phyloP scores from a whole-genome alignment of 2,113 vertebrate genomes.

The Shinisaurus crocodilurus region DNA sequence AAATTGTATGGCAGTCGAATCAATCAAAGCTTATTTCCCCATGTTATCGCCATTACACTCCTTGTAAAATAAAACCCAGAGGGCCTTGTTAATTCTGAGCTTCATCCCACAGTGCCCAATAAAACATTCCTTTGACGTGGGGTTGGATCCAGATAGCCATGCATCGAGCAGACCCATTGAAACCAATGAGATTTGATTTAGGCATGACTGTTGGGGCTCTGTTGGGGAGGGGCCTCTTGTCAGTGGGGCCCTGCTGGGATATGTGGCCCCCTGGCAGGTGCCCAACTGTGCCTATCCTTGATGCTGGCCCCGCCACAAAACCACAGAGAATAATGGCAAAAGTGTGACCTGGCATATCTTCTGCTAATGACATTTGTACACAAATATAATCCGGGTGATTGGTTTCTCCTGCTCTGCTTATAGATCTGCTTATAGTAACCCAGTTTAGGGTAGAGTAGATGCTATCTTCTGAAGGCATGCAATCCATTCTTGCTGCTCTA shows the following conservation, averaged over 20 bases:
- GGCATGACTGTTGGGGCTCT: not conserved
- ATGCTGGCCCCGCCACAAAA: too few species aligned
- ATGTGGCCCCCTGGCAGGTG: too few species aligned
- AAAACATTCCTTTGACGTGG: conserved; percentile 8
- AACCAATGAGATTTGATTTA: not conserved
- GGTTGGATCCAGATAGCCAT: not conserved
- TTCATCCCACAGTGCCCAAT: not conserved
- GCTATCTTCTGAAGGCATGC: not conserved
- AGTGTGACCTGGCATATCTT: conserved; percentile 38
- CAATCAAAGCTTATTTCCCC: not conserved
- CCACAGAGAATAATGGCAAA: not conserved
- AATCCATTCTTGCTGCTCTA: conserved; percentile 26
- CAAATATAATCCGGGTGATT: conserved; percentile 43
- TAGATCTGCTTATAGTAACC: not conserved
- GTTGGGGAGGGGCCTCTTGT: too few species aligned
- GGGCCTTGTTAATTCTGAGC: not conserved
- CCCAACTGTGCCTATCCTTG: too few species aligned
- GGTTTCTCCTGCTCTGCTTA: not conserved
- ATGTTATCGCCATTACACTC: not conserved
- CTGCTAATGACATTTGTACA: conserved; percentile 34
- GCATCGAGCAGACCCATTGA: not conserved
- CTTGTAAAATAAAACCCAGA: not conserved
- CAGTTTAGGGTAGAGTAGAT: not conserved
- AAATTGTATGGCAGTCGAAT: not conserved
- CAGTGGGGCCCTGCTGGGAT: too few species aligned